Percentiles rank a stretch among this genome's conserved stretches.
These are phyloP conservation scores for Stichodactyla helianthus DNA, from an alignment of 64 coral and sea anemone genomes.

Conservation along the genomic window DNA sequence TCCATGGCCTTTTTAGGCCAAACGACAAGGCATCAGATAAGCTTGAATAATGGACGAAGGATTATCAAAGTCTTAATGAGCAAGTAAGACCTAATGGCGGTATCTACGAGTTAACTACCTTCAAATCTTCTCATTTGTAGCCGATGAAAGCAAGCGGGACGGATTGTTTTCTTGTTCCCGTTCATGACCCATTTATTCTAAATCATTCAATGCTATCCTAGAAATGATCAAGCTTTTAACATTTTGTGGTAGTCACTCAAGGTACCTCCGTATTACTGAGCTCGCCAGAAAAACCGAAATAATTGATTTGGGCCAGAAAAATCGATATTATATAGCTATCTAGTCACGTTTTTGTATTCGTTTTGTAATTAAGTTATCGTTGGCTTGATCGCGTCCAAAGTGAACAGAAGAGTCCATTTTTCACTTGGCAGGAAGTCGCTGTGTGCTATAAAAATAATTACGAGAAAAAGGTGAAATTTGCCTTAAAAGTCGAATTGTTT, in stretches of 20 bases:
- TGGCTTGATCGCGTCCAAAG: neutral
- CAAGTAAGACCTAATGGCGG: conserved; percentile 8
- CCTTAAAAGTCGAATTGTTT: neutral
- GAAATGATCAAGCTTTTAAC: neutral
- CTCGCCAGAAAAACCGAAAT: neutral
- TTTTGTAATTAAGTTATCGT: neutral
- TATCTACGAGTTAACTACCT: neutral
- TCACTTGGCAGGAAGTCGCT: neutral
- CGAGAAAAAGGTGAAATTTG: too few relatives aligned
- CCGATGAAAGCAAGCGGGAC: neutral
- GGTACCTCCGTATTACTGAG: neutral
- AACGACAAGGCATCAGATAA: neutral
- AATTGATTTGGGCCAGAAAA: neutral
- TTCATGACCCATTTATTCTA: neutral
- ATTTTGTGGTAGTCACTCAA: neutral
- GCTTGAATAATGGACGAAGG: neutral
- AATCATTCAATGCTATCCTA: neutral
- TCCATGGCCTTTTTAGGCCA: neutral
- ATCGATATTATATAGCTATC: neutral
- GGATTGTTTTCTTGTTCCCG: neutral
- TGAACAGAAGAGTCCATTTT: neutral
- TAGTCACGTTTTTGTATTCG: neutral
- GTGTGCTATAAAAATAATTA: too few relatives aligned
- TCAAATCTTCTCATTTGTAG: neutral
- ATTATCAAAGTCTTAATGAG: neutral